Conservation (phyloP, 2,113 vertebrate genomes). For the Mesembrinibis cayennensis region DNA sequence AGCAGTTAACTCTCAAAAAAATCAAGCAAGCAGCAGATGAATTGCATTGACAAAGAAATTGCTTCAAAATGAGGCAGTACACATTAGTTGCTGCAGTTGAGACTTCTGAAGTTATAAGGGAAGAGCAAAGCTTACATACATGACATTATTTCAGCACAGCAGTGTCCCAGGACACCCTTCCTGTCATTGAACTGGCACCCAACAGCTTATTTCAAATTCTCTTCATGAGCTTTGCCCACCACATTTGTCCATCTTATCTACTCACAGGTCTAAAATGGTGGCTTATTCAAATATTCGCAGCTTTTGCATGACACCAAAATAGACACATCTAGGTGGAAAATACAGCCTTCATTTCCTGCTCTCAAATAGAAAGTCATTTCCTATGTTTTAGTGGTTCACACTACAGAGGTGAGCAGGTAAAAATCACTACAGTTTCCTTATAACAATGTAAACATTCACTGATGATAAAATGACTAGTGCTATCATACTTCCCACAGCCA, state of each 20-base stretch:
- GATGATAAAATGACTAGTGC: not conserved
- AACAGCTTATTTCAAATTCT: not conserved
- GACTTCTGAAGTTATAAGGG: not conserved
- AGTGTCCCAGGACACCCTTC: not conserved
- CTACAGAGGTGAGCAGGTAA: not conserved
- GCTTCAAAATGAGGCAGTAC: not conserved
- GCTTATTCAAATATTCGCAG: not conserved
- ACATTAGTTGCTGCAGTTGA: not conserved
- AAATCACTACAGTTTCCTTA: not conserved
- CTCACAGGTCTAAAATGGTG: not conserved
- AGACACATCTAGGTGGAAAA: not conserved
- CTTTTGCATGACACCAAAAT: not conserved
- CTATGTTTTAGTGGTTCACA: not conserved
- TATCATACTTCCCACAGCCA: not conserved
- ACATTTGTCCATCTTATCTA: rapidly evolving
- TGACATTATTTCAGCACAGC: not conserved
- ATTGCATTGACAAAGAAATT: not conserved
- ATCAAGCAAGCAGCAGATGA: not conserved
- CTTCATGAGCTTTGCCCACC: not conserved
- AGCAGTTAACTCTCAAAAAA: not conserved
- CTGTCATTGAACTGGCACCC: not conserved
- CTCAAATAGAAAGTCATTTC: not conserved
- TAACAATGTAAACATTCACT: not conserved
- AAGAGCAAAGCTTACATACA: not conserved
- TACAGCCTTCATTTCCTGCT: not conserved